Percentiles rank a stretch among this genome's conserved stretches.
These are phyloP conservation scores for Hafferia zeledoni DNA, from an alignment of 2,797 vertebrate genomes.

Conservation along the genomic window DNA sequence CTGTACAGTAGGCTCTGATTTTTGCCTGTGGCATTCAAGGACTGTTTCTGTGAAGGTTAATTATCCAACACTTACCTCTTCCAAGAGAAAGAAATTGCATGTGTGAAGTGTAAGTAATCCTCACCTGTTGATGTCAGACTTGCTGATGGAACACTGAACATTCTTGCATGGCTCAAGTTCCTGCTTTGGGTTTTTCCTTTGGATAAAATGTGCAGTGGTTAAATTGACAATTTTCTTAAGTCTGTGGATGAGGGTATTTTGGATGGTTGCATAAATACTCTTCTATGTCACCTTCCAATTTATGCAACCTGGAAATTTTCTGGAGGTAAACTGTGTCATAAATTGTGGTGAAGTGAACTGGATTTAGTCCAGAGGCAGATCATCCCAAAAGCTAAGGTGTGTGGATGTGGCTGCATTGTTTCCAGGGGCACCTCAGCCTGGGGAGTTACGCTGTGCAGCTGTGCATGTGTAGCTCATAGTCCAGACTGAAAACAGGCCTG, in stretches of 20 bases:
- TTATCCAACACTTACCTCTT: background rate
- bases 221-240: background rate
- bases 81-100: background rate
- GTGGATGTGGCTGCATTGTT: background rate
- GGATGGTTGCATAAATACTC: background rate
- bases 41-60: background rate
- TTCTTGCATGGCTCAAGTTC: background rate
- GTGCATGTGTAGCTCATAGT: background rate
- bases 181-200: background rate
- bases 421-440: background rate
- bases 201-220: background rate
- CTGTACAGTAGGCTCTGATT: background rate
- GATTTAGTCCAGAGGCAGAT: background rate
- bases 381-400: background rate
- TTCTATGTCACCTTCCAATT: background rate
- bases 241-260: background rate
- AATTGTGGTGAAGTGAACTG: background rate
- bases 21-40: background rate
- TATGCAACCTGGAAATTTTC: background rate
- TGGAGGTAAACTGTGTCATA: background rate
- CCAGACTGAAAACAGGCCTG: background rate
- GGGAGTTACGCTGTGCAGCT: background rate
- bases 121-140: background rate
- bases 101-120: accelerated
- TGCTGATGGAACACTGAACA: background rate